Evolutionary conservation across 2,113 vertebrate genomes (phyloP), one percentile per base, ranked within the genome.

Genomic region (Hippocampus comes): DNA sequence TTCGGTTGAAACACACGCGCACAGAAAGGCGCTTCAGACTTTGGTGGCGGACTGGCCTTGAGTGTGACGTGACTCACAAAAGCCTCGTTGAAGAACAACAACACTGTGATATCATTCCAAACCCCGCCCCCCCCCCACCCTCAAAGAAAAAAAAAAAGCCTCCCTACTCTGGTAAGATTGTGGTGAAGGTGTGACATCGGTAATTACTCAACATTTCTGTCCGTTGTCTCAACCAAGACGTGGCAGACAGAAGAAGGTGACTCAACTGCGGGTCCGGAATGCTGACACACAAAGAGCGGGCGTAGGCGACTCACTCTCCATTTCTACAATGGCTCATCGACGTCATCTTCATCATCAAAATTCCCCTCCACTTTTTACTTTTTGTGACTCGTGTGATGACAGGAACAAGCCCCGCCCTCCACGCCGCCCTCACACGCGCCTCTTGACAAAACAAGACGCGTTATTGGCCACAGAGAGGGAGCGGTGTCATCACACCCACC

Each of bases 201-300:
- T n/a, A n/a, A 66, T 66, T 66, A 66, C 63, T 66, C 63, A 66
- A 66, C 42, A 46, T 48, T 66, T 65, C 42, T 64, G 63, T 20
- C 10, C 63, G 12, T 61, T 12, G n/a, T 46, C 12, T 60, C 72
- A 64, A 63, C 27, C 23, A 34, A 42, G 53, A 34, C 17, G 53
- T 59, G 17, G 12, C 10, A 71, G 21, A 48, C 17, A 74, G 9
- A 78, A 64, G 14, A 61, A 11, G 53, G n/a, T 82, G 84, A 87
- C 79, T 87, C 84, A 87, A 78, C 68, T 48, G 41, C 49, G 60
- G 63, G 60, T 51, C 15, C n/a, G 7, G 43, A 60, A 74, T 77
- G 71, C 73, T 21, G 64, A 76, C 70, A 63, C 82, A 80, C 43
- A 81, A 68, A 73, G 9, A 59, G 67, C 67, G 15, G 21, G 71